Percentiles rank a stretch among this genome's conserved stretches.
These are phyloP conservation scores for Astyanax mexicanus DNA, from an alignment of 2,797 vertebrate species.

Conservation along the genomic window DNA sequence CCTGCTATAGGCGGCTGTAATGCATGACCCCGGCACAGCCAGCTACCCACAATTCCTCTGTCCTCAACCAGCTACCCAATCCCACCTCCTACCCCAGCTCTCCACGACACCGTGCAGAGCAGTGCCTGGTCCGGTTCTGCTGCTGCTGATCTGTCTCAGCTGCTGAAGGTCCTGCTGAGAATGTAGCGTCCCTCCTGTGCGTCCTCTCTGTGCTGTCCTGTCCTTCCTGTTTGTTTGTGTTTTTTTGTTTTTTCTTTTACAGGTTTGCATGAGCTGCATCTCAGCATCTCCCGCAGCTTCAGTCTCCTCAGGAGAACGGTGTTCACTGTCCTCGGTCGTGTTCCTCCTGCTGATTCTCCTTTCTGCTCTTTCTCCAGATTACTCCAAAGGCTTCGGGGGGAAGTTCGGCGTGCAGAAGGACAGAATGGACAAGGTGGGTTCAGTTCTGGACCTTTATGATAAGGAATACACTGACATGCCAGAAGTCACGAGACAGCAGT, in stretches of 20 bases:
- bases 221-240: background rate
- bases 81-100: constrained; percentile 33
- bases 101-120: background rate
- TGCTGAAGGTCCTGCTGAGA: background rate
- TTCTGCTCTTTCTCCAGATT: constrained; percentile 79
- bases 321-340: constrained; percentile 9
- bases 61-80: too few species aligned
- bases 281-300: constrained; percentile 20
- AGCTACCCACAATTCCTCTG: background rate
- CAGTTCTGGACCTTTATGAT: background rate
- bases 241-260: constrained; percentile 38
- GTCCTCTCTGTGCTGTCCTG: background rate
- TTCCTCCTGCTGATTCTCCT: background rate
- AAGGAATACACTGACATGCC: too few species aligned
- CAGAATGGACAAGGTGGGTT: constrained; percentile 87
- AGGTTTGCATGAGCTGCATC: constrained; percentile 65
- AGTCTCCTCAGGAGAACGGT: background rate
- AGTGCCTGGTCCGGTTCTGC: constrained; percentile 26
- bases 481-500: too few species aligned
- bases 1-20: background rate
- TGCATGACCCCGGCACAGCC: background rate
- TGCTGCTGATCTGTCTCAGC: background rate
- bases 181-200: background rate
- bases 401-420: constrained; percentile 97
- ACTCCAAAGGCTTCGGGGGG: constrained; percentile 93